phyloP scores from a whole-genome alignment of 2,888 invertebrate species.

The Drosophila ezoana region DNA sequence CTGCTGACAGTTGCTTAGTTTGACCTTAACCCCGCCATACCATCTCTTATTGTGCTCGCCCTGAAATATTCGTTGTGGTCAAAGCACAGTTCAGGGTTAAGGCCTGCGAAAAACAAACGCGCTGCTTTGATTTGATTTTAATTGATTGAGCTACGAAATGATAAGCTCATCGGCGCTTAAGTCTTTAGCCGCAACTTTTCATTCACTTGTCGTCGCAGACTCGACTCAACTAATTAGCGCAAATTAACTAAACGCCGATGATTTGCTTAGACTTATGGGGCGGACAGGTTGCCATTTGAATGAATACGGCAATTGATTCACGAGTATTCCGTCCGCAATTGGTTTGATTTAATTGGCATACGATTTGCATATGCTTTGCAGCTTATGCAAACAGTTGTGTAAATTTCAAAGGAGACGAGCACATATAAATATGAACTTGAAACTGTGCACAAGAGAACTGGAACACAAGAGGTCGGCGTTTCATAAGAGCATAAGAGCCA shows the following conservation, averaged over 20 bases:
- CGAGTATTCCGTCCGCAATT: neutral
- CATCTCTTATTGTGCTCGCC: neutral
- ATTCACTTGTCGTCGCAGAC: slow-evolving; percentile 21
- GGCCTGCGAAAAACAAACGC: neutral
- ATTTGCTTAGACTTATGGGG: slow-evolving; percentile 40
- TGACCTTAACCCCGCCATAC: no score
- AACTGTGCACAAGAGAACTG: slow-evolving; percentile 1
- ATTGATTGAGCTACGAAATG: slow-evolving; percentile 30
- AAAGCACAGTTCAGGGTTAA: slow-evolving; percentile 23
- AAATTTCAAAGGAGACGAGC: slow-evolving; percentile 39
- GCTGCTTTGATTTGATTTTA: slow-evolving; percentile 40
- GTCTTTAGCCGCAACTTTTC: slow-evolving; percentile 17
- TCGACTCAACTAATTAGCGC: slow-evolving; percentile 31
- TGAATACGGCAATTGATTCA: slow-evolving; percentile 29
- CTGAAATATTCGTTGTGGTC: slow-evolving; percentile 1
- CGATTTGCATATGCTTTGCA: slow-evolving; percentile 20
- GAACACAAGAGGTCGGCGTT: slow-evolving; percentile 18
- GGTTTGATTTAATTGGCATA: slow-evolving; percentile 27
- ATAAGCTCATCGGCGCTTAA: slow-evolving; percentile 7
- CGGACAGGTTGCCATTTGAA: slow-evolving; percentile 31
- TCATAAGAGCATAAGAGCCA: slow-evolving; percentile 28
- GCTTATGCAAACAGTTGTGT: slow-evolving; percentile 69
- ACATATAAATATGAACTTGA: slow-evolving; percentile 48
- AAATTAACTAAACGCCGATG: slow-evolving; percentile 39
- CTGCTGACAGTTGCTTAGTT: no score